Conservation (phyloP, 2,113 vertebrate species). For the Lophochroa leadbeateri region DNA sequence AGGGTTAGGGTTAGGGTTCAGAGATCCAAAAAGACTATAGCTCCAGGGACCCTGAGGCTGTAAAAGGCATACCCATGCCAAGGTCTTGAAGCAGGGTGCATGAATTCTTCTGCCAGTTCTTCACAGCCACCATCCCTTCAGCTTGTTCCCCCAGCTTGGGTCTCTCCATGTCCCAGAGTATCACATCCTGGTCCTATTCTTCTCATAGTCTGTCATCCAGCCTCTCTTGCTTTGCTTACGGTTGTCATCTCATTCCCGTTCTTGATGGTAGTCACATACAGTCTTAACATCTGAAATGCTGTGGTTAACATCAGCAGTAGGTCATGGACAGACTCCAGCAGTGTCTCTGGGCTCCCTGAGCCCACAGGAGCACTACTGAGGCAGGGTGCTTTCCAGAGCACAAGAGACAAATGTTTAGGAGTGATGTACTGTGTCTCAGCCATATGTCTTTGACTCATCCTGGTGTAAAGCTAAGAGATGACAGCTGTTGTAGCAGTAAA, state of each 20-base stretch:
- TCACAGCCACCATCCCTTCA: not conserved
- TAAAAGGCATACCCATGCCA: too few species aligned
- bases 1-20: too few species aligned
- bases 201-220: not conserved
- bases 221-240: not conserved
- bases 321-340: accelerated
- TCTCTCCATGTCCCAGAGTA: not conserved
- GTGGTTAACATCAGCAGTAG: not conserved
- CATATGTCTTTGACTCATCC: accelerated
- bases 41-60: too few species aligned
- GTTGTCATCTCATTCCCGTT: not conserved
- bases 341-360: not conserved
- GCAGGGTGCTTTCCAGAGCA: not conserved
- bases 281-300: not conserved
- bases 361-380: not conserved
- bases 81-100: not conserved
- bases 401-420: not conserved
- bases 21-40: too few species aligned
- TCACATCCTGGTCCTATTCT: not conserved
- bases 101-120: not conserved
- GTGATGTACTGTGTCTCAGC: too few species aligned
- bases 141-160: not conserved
- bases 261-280: not conserved
- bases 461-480: not conserved
- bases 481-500: not conserved